Conservation (phyloP, 2,888 invertebrate genomes). For the Eumerus sabulonum region DNA sequence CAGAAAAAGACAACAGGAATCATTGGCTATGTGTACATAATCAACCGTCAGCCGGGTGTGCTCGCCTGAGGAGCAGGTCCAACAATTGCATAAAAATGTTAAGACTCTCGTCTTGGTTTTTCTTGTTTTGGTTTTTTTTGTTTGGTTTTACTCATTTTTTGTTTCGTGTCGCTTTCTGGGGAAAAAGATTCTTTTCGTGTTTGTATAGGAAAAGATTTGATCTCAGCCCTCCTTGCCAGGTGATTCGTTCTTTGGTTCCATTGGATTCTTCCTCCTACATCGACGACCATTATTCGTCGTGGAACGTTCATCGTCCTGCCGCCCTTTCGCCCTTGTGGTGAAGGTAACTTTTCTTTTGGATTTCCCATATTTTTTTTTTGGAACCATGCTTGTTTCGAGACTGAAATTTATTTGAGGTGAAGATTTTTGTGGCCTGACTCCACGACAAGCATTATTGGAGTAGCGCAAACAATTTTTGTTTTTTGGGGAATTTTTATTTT, state of each 20-base stretch:
- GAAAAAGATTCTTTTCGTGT: conserved; percentile 43
- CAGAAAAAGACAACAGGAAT: conserved; percentile 12
- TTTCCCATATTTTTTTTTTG: conserved; percentile 13
- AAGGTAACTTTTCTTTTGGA: conserved; percentile 11
- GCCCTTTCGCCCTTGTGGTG: too few relatives aligned
- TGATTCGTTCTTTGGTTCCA: conserved; percentile 38
- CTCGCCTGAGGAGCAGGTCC: conserved; percentile 15
- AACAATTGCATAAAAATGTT: conserved; percentile 53
- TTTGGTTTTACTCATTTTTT: conserved; percentile 28
- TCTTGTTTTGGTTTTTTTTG: conserved; percentile 34
- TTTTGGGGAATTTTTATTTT: conserved; percentile 31
- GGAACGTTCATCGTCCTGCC: too few relatives aligned
- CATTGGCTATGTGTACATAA: conserved; percentile 14
- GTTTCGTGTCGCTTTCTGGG: conserved; percentile 35
- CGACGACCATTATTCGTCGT: too few relatives aligned
- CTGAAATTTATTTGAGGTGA: conserved; percentile 67
- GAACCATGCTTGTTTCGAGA: conserved; percentile 31
- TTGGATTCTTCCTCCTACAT: too few relatives aligned
- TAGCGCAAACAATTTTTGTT: conserved; percentile 16
- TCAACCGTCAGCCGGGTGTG: conserved; percentile 6
- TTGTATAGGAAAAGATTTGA: conserved; percentile 52
- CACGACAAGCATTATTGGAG: conserved; percentile 57
- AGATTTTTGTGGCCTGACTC: conserved; percentile 63
- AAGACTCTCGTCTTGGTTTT: neutral
- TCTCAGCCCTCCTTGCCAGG: conserved; percentile 35